Evolutionary conservation across 2,797 vertebrate species (phyloP).

Genomic region (Hylomyscus alleni): DNA sequence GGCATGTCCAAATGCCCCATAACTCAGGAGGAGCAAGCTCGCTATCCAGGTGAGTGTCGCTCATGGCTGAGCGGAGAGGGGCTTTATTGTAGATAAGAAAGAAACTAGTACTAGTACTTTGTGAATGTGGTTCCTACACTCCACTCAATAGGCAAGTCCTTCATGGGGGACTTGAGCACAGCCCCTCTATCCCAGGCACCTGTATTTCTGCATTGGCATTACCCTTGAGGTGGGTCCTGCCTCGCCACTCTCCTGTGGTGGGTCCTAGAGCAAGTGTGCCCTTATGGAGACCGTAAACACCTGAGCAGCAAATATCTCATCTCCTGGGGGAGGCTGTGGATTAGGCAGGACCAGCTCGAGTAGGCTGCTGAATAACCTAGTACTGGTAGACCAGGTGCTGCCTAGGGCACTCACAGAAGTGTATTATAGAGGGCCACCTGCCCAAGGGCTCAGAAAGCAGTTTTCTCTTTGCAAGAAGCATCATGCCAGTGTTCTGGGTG

Average conservation of each 20-base stretch:
- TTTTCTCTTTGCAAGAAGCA: background rate
- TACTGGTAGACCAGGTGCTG: background rate
- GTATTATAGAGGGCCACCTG: accelerated
- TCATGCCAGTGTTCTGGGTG: background rate
- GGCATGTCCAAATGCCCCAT: background rate
- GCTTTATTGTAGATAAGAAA: background rate
- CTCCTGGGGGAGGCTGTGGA: slow-evolving; percentile 71
- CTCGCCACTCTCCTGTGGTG: background rate
- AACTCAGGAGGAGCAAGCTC: background rate
- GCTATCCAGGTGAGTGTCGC: background rate
- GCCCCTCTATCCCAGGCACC: background rate
- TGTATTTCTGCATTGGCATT: background rate
- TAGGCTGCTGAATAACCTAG: background rate
- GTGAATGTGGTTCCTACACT: background rate
- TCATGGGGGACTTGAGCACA: background rate
- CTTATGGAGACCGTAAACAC: slow-evolving; percentile 73
- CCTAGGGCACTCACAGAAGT: background rate
- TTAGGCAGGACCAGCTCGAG: slow-evolving; percentile 59
- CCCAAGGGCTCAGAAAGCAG: background rate
- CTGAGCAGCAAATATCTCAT: slow-evolving; percentile 76
- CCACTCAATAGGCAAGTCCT: background rate
- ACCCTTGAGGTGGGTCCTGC: background rate
- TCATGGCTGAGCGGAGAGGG: background rate
- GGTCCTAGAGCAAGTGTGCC: slow-evolving; percentile 69
- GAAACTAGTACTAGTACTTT: background rate